phyloP scores from a whole-genome alignment of 1,140 invertebrate species.

The Laodelphax striatellus region DNA sequence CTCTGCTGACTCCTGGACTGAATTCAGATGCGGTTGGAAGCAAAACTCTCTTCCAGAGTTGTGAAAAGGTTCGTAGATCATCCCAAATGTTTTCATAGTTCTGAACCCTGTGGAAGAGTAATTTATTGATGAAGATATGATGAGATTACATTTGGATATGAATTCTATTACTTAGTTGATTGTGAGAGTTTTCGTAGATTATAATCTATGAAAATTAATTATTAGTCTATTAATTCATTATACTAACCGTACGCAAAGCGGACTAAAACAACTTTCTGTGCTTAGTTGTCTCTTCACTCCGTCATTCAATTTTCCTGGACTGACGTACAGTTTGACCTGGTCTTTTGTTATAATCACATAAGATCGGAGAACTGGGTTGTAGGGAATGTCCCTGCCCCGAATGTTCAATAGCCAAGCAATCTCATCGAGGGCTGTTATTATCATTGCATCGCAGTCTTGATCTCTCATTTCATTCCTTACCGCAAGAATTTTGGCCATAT shows the following conservation, averaged over 20 bases:
- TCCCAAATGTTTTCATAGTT: conserved; percentile 56
- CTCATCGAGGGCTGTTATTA: conserved; percentile 83
- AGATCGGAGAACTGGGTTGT: conserved; percentile 71
- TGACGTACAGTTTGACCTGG: conserved; percentile 49
- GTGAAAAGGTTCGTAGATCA: conserved; percentile 51
- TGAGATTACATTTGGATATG: background rate
- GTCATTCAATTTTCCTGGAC: conserved; percentile 42
- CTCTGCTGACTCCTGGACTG: conserved; percentile 60
- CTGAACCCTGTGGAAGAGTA: conserved; percentile 41
- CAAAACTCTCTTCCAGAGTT: conserved; percentile 52
- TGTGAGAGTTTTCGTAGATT: too few species aligned
- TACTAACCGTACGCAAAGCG: conserved; percentile 51
- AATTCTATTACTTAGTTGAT: too few species aligned
- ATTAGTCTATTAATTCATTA: background rate
- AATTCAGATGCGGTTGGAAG: conserved; percentile 58
- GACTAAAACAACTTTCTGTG: conserved; percentile 45
- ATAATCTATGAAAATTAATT: too few species aligned
- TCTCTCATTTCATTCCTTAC: conserved; percentile 52
- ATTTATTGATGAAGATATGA: too few species aligned
- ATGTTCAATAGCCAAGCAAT: conserved; percentile 92
- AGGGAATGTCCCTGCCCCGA: conserved; percentile 80
- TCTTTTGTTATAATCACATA: conserved; percentile 59
- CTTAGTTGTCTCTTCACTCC: conserved; percentile 40
- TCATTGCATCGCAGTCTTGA: conserved; percentile 57
- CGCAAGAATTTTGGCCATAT: conserved; percentile 58